phyloP scores from a whole-genome alignment of 1,140 invertebrate species.

The Psilanteris sp. region DNA sequence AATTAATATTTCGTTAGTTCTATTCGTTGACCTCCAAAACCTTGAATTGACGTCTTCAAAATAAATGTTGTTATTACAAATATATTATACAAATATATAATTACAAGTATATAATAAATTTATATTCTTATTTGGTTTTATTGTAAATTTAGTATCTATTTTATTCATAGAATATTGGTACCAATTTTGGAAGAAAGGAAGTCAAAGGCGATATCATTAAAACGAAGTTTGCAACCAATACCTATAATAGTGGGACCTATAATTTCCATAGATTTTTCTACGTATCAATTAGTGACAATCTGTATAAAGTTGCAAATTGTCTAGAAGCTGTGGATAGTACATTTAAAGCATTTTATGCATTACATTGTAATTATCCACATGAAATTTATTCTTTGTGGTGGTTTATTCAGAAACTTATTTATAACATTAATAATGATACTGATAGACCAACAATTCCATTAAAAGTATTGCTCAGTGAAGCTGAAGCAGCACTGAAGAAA shows the following conservation, averaged over 20 bases:
- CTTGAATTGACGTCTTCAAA: no score
- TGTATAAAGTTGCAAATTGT: conserved; percentile 4
- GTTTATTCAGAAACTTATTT: conserved; percentile 1
- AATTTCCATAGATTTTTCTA: background rate
- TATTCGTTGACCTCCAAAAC: no score
- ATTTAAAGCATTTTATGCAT: conserved; percentile 5
- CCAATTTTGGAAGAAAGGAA: conserved; percentile 1
- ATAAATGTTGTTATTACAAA: no score
- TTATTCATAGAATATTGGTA: background rate
- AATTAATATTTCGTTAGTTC: no score
- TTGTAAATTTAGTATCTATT: no score
- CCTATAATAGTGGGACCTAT: conserved; percentile 1
- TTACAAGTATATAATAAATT: no score
- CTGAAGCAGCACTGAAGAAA: background rate
- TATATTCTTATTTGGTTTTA: no score
- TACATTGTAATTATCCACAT: background rate
- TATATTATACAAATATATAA: no score
- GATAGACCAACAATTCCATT: conserved; percentile 1
- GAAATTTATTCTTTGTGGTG: conserved; percentile 1
- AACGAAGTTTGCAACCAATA: conserved; percentile 1
- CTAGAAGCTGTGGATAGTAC: conserved; percentile 1
- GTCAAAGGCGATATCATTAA: background rate
- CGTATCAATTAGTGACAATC: background rate
- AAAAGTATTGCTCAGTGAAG: background rate
- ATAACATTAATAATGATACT: background rate